Percentiles rank a stretch among this genome's conserved stretches.
Conservation (phyloP, 64 coral and sea anemone genomes). For the Montipora foliosa region DNA sequence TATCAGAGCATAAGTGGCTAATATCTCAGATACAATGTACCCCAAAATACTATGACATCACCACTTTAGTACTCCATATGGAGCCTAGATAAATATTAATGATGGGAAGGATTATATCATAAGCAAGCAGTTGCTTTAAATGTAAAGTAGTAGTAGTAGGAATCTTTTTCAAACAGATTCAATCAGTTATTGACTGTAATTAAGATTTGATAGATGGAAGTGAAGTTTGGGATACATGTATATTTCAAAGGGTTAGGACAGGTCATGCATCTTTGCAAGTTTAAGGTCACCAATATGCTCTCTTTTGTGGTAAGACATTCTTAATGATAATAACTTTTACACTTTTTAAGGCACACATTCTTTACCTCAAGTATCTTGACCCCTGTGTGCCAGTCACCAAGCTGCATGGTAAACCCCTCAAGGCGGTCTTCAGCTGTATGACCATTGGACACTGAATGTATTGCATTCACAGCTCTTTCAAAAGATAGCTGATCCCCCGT, state of each 20-base stretch:
- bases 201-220: too few species aligned
- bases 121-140: too few species aligned
- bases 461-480: constrained; percentile 50
- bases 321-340: constrained; percentile 48
- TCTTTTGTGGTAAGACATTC: background rate
- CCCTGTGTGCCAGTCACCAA: background rate
- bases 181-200: too few species aligned
- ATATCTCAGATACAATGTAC: too few species aligned
- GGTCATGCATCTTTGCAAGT: constrained; percentile 7
- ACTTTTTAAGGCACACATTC: constrained; percentile 19
- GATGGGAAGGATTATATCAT: too few species aligned
- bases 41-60: too few species aligned
- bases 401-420: constrained; percentile 40
- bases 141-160: too few species aligned
- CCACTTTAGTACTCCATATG: too few species aligned
- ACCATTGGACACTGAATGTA: constrained; percentile 42
- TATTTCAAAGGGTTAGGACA: background rate
- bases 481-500: constrained; percentile 44
- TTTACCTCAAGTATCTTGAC: constrained; percentile 27
- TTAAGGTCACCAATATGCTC: background rate
- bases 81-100: too few species aligned
- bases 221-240: too few species aligned
- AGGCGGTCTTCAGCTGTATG: constrained; percentile 38
- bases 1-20: too few species aligned
- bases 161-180: too few species aligned